Base-by-base conservation (phyloP, 2,888 invertebrate species). In the Phlogophora meticulosa region DNA sequence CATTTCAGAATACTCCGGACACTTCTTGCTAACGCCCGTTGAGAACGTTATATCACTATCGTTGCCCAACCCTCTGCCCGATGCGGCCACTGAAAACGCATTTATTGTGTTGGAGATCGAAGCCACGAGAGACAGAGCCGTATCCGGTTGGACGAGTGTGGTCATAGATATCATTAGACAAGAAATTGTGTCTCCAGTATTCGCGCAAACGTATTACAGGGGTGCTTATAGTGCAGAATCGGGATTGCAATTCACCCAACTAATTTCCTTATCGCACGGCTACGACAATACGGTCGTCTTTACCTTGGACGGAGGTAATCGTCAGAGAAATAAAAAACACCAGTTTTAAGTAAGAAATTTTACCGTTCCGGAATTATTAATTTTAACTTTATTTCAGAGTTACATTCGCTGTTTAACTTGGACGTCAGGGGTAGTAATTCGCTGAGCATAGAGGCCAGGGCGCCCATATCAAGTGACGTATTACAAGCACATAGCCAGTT, bases 21-120 rank as follows among this genome's bases (percentile, higher is more conserved):
- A 86, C 71, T 93, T 92, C 68, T 40, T 53, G 13, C 7, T 88
- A 36, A 60, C 80, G 9, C 72, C 73, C 32, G 65, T 24, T 24
- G 67, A 80, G 7, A 89, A 91, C 40, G 57, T 78, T 20, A 51
- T 91, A 24, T 78, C 78, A 38, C 63, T 93, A 55, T 69, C 83
- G 15, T 60, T 81, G 13, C 13, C 56, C n/a, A 76, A 70, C 24
- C 42, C 79, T n/a, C 63, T 87, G 55, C 84, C 88, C 10, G 43
- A 59, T 10, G 88, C 88, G 61, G 71, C 87, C 11, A 49, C 87
- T 28, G 72, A 81, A 57, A 76, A 84, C 24, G 78, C 83, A 42
- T 89, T 90, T 67, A 81, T 94, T 73, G 72, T 90, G n/a, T 75
- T 94, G 32, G 88, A 91, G 70, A 64, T 94, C 20, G 85, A 88